A percentile compares a stretch with the other conserved stretches of the same genome.
These are phyloP conservation scores for Spea hammondii DNA, from an alignment of 2,797 vertebrate species.

Conservation along the genomic window DNA sequence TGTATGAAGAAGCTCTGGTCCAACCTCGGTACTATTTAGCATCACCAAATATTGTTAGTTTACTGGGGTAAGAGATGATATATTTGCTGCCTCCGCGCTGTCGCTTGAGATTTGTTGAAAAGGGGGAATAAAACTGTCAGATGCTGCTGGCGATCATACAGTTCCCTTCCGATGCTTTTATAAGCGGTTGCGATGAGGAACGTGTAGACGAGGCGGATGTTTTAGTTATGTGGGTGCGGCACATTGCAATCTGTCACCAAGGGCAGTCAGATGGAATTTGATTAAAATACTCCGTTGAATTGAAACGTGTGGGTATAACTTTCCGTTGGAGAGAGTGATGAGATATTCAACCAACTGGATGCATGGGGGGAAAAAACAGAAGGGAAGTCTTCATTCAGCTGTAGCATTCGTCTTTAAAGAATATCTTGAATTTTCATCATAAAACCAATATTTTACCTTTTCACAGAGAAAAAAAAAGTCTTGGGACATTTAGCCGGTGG, in stretches of 20 bases:
- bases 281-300: constrained; percentile 8
- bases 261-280: constrained; percentile 8
- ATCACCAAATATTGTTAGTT: constrained; percentile 9
- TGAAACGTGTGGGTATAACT: not conserved
- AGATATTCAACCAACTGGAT: not conserved
- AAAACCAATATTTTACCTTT: too few relatives aligned
- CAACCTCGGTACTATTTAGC: not conserved
- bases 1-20: not conserved
- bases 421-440: too few relatives aligned
- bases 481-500: too few relatives aligned
- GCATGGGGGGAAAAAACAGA: too few relatives aligned
- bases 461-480: too few relatives aligned
- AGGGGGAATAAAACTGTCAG: constrained; percentile 21
- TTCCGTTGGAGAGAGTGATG: not conserved
- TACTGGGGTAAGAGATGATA: constrained; percentile 14
- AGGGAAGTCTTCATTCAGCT: too few relatives aligned
- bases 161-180: constrained; percentile 9
- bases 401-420: too few relatives aligned
- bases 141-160: constrained; percentile 9
- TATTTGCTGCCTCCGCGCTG: not conserved
- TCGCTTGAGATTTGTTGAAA: constrained; percentile 3
- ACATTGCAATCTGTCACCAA: constrained; percentile 7
- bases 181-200: constrained; percentile 2
- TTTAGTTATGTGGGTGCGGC: constrained; percentile 13
- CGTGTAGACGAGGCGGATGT: not conserved